Percentiles rank a stretch among this genome's conserved stretches.
phyloP scores from a whole-genome alignment of 2,797 vertebrate genomes.

The Sebastes umbrosus region DNA sequence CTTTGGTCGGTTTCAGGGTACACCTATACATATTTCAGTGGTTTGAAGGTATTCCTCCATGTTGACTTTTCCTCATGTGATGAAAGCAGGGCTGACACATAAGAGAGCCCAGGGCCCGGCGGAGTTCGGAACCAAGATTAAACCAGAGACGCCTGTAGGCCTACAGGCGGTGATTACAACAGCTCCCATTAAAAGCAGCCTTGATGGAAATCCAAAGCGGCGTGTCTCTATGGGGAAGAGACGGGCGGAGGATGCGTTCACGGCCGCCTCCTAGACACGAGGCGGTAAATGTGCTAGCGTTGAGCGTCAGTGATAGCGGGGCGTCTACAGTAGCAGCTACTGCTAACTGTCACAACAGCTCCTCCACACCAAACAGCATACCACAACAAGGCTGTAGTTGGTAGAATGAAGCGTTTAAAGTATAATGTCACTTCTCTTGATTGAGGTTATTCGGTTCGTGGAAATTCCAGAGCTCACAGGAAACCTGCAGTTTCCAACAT shows the following conservation, averaged over 20 bases:
- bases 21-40: slow-evolving; percentile 65
- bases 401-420: not conserved
- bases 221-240: slow-evolving; percentile 42
- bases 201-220: slow-evolving; percentile 65
- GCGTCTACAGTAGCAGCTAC: slow-evolving; percentile 19
- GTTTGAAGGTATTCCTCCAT: slow-evolving; percentile 59
- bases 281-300: slow-evolving; percentile 30
- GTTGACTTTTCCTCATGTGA: slow-evolving; percentile 47
- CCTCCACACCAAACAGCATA: not conserved
- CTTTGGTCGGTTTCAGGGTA: slow-evolving; percentile 47
- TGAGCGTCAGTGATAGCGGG: slow-evolving; percentile 26
- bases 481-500: not conserved
- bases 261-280: slow-evolving; percentile 40
- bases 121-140: slow-evolving; percentile 70
- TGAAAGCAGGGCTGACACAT: slow-evolving; percentile 68
- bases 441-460: not conserved
- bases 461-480: not conserved
- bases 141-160: slow-evolving; percentile 64
- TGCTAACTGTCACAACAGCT: slow-evolving; percentile 53
- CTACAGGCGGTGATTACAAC: slow-evolving; percentile 69
- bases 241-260: slow-evolving; percentile 27
- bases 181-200: slow-evolving; percentile 59
- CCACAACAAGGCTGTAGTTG: not conserved
- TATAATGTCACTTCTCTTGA: not conserved
- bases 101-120: slow-evolving; percentile 51